Evolutionary conservation across 1,140 invertebrate genomes (phyloP), one percentile per base, ranked within the genome.

Genomic region (Drosophila subpulchrella): DNA sequence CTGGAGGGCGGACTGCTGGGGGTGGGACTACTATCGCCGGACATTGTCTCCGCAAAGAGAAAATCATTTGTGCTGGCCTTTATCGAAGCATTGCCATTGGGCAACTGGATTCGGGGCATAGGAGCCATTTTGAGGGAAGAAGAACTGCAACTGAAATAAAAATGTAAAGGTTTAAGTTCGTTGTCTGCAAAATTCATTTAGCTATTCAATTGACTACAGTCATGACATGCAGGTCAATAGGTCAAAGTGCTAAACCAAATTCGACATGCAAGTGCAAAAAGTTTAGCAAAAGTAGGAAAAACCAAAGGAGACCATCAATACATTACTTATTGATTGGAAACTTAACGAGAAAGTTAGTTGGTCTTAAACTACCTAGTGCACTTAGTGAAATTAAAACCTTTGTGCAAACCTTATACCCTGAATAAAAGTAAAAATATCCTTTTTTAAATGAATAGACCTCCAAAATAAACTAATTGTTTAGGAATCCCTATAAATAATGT

Each of bases 1-100:
- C 91, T 92, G 24, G 90, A 91, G 4, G 91, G 91, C 30, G 91
- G 91, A 72, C 91, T 92, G 46, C 91, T 92, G 56, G 91, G 91
- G 6, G 91, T 90, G 54, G 91, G 91, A 63, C 91, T 92, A 46
- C 82, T 90, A 54, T 91, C 90, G 48, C 89, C 90, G 44, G 91
- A 91, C 58, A 84, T 88, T 36, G 88, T 78, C 57, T 88, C 88
- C 20, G 79, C 89, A 62, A 83, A 92, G 5, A 92, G 82, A 70
- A 88, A 92, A 75, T 75, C 81, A 63, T 89, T 89, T 36, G 84
- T 86, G 41, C 63, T 88, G 47, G 88, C 72, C 44, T 91, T 85
- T 27, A 77, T 71, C n/a, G 78, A 59, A 7, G 75, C 56, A 57
- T 70, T 80, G 51, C 60, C 78, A 60, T 77, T 83, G 38, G 83